Percentiles rank a stretch among this genome's conserved stretches.
Conservation (phyloP, 2,113 vertebrate genomes). For the Lates calcarifer region DNA sequence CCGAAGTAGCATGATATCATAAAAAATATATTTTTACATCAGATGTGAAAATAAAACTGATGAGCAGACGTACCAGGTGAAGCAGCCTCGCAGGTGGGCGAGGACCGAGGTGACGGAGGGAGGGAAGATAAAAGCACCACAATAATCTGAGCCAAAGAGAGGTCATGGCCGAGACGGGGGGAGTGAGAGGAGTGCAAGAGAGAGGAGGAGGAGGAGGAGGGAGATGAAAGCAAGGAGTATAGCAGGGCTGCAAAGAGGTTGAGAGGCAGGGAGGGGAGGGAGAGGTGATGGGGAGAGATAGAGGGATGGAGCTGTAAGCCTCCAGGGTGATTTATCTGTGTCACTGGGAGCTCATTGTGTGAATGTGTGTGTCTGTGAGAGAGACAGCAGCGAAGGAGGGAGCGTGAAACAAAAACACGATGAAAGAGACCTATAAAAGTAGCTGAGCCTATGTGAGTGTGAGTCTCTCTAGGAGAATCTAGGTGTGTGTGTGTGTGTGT, state of each 20-base stretch:
- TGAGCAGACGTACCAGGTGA: not conserved
- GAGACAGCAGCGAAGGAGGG: not conserved
- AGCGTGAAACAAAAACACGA: not conserved
- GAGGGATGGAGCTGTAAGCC: slow-evolving; percentile 36
- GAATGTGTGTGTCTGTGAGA: not conserved
- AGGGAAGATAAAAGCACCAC: slow-evolving; percentile 6
- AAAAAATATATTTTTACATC: no score
- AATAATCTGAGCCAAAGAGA: slow-evolving; percentile 7
- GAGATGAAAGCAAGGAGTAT: slow-evolving; percentile 1
- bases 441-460: not conserved
- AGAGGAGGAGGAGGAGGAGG: not conserved
- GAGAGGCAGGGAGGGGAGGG: not conserved
- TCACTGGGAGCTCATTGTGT: slow-evolving; percentile 27
- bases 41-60: not conserved
- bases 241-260: slow-evolving; percentile 32
- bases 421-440: not conserved
- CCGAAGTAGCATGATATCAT: no score
- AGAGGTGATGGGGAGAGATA: not conserved
- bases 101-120: not conserved
- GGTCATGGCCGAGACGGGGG: slow-evolving; percentile 11
- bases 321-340: slow-evolving; percentile 39
- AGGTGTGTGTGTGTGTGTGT: not conserved
- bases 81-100: not conserved
- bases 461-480: not conserved
- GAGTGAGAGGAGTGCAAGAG: slow-evolving; percentile 3